Percentiles rank a stretch among this genome's conserved stretches.
These are phyloP conservation scores for Halcyon smyrnensis DNA, from an alignment of 2,797 vertebrate genomes.

Conservation along the genomic window DNA sequence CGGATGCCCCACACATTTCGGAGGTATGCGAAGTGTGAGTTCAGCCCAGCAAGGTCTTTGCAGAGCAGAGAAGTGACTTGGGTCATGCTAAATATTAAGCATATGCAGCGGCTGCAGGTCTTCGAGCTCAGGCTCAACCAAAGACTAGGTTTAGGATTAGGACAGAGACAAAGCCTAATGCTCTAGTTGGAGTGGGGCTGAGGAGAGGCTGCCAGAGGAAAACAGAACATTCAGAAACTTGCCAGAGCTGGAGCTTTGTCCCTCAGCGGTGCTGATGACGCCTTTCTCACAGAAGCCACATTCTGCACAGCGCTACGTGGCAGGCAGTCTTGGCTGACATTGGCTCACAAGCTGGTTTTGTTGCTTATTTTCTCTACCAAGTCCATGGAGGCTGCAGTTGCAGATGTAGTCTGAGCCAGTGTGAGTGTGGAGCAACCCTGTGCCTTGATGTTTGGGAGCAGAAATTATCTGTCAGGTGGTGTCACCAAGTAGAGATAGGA, in stretches of 20 bases:
- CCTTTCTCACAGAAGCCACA: neutral
- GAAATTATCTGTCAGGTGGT: neutral
- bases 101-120: neutral
- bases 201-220: neutral
- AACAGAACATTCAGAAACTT: neutral
- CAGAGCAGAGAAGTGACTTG: neutral
- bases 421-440: neutral
- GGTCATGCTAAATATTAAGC: neutral
- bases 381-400: neutral
- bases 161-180: neutral
- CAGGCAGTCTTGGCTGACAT: neutral
- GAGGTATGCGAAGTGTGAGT: accelerated
- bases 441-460: neutral
- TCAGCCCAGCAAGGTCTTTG: neutral
- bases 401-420: neutral
- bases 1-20: neutral
- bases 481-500: neutral
- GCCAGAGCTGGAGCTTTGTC: neutral
- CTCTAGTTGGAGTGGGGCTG: neutral
- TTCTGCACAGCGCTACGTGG: neutral
- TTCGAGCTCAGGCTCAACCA: neutral
- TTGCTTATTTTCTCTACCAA: neutral
- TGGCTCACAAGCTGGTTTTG: neutral
- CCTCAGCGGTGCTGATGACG: accelerated
- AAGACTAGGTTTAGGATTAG: neutral